These are phyloP conservation scores for Ornithoptera alexandrae DNA, from an alignment of 2,888 invertebrate species.

Conservation along the genomic window DNA sequence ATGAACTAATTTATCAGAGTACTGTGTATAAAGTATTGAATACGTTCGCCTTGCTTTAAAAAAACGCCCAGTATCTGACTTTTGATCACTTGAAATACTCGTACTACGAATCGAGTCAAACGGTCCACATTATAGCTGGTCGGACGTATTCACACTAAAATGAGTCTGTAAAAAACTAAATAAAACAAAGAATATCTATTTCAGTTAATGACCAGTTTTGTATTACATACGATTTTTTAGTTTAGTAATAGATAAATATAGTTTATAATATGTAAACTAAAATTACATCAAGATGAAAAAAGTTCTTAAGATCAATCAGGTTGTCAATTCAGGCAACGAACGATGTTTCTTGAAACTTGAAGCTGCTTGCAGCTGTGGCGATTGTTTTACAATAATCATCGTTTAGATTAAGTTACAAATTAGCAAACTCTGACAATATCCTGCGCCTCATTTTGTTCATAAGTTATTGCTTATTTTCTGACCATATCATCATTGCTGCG, in stretches of 20 bases:
- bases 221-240: neutral
- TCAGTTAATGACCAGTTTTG: neutral
- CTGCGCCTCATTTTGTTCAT: too few relatives aligned
- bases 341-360: neutral
- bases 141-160: slow-evolving; percentile 8
- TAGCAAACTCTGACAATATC: neutral
- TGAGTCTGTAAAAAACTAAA: neutral
- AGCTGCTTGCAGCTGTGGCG: neutral
- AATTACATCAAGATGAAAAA: neutral
- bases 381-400: neutral
- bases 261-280: neutral
- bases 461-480: too few relatives aligned
- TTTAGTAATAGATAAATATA: neutral
- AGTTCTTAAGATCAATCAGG: neutral
- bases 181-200: too few relatives aligned
- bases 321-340: neutral
- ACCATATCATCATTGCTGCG: too few relatives aligned
- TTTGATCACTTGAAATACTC: slow-evolving; percentile 18
- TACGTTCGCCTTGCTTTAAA: slow-evolving; percentile 7
- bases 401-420: neutral
- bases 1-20: slow-evolving; percentile 15
- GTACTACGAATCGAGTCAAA: slow-evolving; percentile 8
- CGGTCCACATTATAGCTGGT: neutral
- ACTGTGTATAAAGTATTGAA: slow-evolving; percentile 7
- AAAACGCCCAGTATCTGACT: slow-evolving; percentile 11